Conservation (phyloP, 2,797 vertebrate species). For the Petrocephalus sullivani region DNA sequence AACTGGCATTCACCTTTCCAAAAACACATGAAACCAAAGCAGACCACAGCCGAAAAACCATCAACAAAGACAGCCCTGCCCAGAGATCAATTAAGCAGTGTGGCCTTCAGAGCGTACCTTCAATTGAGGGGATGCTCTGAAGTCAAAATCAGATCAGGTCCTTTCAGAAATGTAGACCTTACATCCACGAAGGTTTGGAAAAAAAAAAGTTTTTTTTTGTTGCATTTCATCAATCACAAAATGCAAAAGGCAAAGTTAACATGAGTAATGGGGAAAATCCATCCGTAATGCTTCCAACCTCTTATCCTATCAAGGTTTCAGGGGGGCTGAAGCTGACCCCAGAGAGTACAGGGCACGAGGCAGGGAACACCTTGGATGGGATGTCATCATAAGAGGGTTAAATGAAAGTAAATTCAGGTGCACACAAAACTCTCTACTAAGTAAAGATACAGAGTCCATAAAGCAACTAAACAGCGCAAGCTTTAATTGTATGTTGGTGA, state of each 20-base stretch:
- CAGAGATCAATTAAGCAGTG: neutral
- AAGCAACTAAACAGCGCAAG: neutral
- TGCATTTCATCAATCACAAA: neutral
- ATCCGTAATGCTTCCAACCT: neutral
- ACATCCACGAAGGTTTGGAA: neutral
- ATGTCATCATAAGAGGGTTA: neutral
- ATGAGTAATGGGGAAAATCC: neutral
- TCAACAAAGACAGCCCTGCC: neutral
- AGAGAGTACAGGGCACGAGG: neutral
- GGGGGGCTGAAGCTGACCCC: neutral
- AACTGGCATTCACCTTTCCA: neutral
- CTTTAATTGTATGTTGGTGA: neutral
- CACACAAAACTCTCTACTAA: neutral
- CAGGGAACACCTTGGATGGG: neutral
- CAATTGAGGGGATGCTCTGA: neutral
- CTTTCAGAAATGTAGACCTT: neutral
- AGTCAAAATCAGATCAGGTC: neutral
- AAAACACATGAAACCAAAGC: neutral
- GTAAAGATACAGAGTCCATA: neutral
- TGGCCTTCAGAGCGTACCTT: neutral
- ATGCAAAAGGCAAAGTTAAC: neutral
- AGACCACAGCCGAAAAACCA: neutral
- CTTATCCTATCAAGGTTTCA: neutral
- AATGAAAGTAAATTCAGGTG: neutral
- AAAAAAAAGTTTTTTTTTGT: neutral